Evolutionary conservation across 2,888 invertebrate species (phyloP), one percentile per base, ranked within the genome.

Genomic region (Cheilosia pagana): DNA sequence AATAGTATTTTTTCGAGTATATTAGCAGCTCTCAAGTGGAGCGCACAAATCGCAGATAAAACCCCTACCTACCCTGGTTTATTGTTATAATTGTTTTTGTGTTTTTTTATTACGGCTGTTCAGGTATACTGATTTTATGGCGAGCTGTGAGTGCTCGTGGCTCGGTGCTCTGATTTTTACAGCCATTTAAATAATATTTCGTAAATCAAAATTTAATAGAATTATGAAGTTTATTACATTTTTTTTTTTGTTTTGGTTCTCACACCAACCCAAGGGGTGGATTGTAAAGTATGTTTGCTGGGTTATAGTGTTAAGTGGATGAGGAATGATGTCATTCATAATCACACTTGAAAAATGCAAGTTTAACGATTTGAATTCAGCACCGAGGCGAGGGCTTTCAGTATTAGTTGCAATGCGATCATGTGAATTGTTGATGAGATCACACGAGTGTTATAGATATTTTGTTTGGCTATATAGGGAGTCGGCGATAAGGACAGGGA

Each of bases 11-110:
- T 70, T 55, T 70, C 55, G 63, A 78, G 77, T 71, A 63, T 78
- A 78, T 71, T 63, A 78, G 2, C 12, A 31, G 70, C n/a, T 63
- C 48, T 78, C 63, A 78, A 78, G 77, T 78, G 77, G 77, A 50
- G 35, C 62, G 21, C 62, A 31, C 62, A 78, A 78, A 78, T 78
- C 77, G 77, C 77, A 70, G 77, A 78, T 78, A 78, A 78, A 78
- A 57, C 70, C 52, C 50, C 53, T 21, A 14, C 8, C 50, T 50
- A 23, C 43, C 45, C 57, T 75, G 31, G 48, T 75, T 76, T 60
- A 76, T 48, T 68, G 60, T 60, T 68, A 23, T 28, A 60, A 60
- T 53, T 68, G 60, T 48, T 67, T 35, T 25, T 25, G 53, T 25
- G 19, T 31, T 62, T 55, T 53, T 55, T 60, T 67, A 53, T 68